Conservation (phyloP, 2,888 invertebrate genomes). For the Lumbricus terrestris region DNA sequence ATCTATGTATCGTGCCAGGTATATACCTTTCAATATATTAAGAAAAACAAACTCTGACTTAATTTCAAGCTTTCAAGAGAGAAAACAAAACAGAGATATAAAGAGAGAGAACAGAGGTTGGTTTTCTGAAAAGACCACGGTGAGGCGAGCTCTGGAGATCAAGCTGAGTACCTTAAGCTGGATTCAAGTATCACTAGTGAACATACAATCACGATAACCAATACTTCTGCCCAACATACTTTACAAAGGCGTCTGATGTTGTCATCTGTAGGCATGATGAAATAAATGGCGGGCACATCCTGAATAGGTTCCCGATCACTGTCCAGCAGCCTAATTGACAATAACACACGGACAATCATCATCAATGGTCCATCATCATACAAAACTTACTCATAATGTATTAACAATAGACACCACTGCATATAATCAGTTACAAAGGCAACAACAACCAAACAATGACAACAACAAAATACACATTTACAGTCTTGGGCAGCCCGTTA, state of each 20-base stretch:
- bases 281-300: conserved; percentile 97
- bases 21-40: neutral
- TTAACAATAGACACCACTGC: neutral
- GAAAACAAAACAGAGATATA: too few relatives aligned
- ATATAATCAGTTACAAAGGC: neutral
- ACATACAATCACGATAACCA: neutral
- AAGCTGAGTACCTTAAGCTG: too few relatives aligned
- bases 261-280: conserved; percentile 92
- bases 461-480: too few relatives aligned
- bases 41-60: neutral
- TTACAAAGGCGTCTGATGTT: conserved; percentile 90
- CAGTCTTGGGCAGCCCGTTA: too few relatives aligned
- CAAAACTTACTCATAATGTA: neutral
- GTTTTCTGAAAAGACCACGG: too few relatives aligned
- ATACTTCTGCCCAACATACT: conserved; percentile 59
- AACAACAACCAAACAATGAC: too few relatives aligned
- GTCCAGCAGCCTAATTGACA: conserved; percentile 53
- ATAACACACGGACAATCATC: neutral
- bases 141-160: neutral
- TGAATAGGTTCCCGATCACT: conserved; percentile 73
- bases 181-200: neutral
- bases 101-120: too few relatives aligned
- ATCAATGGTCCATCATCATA: too few relatives aligned
- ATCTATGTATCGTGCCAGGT: too few relatives aligned
- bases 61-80: neutral